These are phyloP conservation scores for Sandelia bainsii DNA, from an alignment of 2,797 vertebrate species.

Conservation along the genomic window DNA sequence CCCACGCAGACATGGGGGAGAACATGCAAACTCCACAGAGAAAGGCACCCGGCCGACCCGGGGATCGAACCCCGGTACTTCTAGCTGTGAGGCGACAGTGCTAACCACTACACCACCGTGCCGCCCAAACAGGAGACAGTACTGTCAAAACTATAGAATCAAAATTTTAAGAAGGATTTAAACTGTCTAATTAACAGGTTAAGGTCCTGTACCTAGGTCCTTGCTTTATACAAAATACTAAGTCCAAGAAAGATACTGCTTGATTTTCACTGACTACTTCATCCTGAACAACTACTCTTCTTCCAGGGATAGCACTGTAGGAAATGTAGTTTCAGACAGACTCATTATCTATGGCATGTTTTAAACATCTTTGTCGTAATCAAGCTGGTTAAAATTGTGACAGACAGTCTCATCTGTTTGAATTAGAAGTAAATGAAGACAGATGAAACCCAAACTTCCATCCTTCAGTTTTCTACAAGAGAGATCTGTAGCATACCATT, in stretches of 20 bases:
- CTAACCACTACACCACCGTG: too few species aligned
- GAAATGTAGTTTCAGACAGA: slow-evolving; percentile 48
- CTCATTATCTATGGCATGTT: slow-evolving; percentile 56
- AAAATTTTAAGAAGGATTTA: not conserved
- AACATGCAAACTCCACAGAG: too few species aligned
- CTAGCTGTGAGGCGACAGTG: too few species aligned
- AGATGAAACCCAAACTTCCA: slow-evolving; percentile 68
- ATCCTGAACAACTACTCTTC: slow-evolving; percentile 37
- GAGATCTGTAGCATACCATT: not conserved
- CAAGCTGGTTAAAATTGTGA: slow-evolving; percentile 60
- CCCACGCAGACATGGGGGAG: too few species aligned
- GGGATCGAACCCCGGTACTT: too few species aligned
- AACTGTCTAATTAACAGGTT: not conserved
- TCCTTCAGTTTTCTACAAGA: slow-evolving; percentile 27
- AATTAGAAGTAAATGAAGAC: slow-evolving; percentile 78
- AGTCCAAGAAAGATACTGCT: slow-evolving; percentile 4
- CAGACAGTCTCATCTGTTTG: slow-evolving; percentile 74
- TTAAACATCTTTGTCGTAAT: slow-evolving; percentile 63
- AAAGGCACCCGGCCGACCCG: too few species aligned
- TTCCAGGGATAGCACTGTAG: slow-evolving; percentile 17
- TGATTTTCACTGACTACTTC: slow-evolving; percentile 27
- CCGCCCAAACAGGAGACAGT: slow-evolving; percentile 9
- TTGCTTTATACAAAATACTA: not conserved
- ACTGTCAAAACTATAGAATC: slow-evolving; percentile 7
- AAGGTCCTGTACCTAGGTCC: not conserved